phyloP scores from a whole-genome alignment of 2,113 vertebrate genomes.

The Miniopterus natalensis region DNA sequence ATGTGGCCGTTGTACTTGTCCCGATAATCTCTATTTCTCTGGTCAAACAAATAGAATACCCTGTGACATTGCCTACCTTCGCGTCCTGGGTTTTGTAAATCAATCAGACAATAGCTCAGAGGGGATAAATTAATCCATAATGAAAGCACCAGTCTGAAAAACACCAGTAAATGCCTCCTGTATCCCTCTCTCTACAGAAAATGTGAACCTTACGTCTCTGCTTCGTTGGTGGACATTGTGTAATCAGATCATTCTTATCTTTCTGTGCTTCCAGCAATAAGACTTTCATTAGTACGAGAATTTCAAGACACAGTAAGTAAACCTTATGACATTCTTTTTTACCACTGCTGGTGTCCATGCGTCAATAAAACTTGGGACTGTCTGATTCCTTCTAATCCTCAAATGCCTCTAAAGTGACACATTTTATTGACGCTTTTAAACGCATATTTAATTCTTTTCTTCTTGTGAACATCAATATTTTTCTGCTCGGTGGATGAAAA shows the following conservation, averaged over 20 bases:
- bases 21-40: conserved; percentile 31
- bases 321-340: conserved; percentile 16
- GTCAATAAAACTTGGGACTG: conserved; percentile 63
- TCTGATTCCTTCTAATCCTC: conserved; percentile 25
- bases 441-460: conserved; percentile 50
- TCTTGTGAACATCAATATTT: conserved; percentile 64
- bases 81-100: conserved; percentile 41
- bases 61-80: background rate
- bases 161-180: background rate
- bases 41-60: conserved; percentile 39
- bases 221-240: background rate
- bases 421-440: conserved; percentile 65
- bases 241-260: conserved; percentile 48
- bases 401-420: conserved; percentile 50
- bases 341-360: conserved; percentile 48
- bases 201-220: conserved; percentile 5
- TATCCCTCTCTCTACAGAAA: background rate
- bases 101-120: background rate
- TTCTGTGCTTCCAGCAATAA: conserved; percentile 22
- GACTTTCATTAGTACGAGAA: conserved; percentile 9
- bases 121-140: conserved; percentile 42
- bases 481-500: conserved; percentile 58
- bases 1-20: conserved; percentile 42
- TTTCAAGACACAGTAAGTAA: conserved; percentile 23
- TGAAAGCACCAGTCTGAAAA: background rate